These are phyloP conservation scores for Drosophila nannoptera DNA, from an alignment of 1,140 invertebrate genomes.

Conservation along the genomic window DNA sequence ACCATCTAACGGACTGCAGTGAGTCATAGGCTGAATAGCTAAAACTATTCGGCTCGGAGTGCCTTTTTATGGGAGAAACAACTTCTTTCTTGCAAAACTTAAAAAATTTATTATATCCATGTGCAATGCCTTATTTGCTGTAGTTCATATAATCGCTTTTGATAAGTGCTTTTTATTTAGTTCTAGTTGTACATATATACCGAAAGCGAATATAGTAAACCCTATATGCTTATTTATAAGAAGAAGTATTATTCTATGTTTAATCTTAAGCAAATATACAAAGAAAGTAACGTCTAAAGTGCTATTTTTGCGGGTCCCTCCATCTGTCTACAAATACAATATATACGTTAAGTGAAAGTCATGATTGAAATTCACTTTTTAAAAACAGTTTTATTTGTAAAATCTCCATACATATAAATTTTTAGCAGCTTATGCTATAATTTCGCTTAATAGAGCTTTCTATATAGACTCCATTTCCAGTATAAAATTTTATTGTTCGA, in stretches of 20 bases:
- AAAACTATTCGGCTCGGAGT: slow-evolving; percentile 4
- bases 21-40: slow-evolving; percentile 28
- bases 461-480: no score
- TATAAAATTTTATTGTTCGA: no score
- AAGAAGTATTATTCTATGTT: slow-evolving; percentile 34
- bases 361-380: no score
- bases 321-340: slow-evolving; percentile 7
- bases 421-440: no score
- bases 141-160: slow-evolving; percentile 34
- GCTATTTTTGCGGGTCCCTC: not conserved
- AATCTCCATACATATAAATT: no score
- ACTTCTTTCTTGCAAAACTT: slow-evolving; percentile 18
- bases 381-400: no score
- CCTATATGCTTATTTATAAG: slow-evolving; percentile 36
- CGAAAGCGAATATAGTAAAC: not conserved
- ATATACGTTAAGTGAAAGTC: not conserved
- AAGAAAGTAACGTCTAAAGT: not conserved
- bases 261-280: slow-evolving; percentile 28
- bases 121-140: slow-evolving; percentile 44
- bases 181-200: slow-evolving; percentile 38
- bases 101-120: slow-evolving; percentile 10
- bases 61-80: slow-evolving; percentile 9
- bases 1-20: slow-evolving; percentile 40
- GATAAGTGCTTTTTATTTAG: slow-evolving; percentile 48
- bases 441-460: no score